phyloP scores from a whole-genome alignment of 1,140 invertebrate species.

The Eupristina koningsbergeri region DNA sequence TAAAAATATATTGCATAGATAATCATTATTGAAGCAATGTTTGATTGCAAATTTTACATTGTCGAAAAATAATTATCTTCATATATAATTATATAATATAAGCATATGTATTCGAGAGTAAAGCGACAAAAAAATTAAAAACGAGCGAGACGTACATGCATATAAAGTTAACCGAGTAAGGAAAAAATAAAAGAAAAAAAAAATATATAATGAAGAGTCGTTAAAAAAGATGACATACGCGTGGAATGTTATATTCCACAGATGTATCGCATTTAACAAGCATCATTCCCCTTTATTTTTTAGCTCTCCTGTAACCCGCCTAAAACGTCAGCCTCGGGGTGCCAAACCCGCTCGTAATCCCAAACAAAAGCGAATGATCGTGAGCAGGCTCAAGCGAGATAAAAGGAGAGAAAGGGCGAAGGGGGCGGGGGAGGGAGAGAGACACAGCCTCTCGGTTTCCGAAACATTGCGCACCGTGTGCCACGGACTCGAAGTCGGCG shows the following conservation, averaged over 20 bases:
- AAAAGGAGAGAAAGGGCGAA: background rate
- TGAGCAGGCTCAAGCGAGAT: too few relatives aligned
- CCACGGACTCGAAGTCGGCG: background rate
- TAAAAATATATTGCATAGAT: too few relatives aligned
- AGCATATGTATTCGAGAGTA: too few relatives aligned
- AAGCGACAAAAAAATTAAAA: too few relatives aligned
- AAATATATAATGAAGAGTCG: background rate
- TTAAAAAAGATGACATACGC: background rate
- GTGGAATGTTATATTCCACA: background rate
- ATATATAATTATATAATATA: too few relatives aligned
- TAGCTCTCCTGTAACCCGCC: background rate
- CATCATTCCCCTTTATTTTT: constrained; percentile 23
- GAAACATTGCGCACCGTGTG: constrained; percentile 5
- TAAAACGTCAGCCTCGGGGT: constrained; percentile 25
- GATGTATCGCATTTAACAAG: constrained; percentile 18
- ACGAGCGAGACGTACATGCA: too few relatives aligned
- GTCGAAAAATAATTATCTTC: too few relatives aligned
- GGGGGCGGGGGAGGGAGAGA: background rate
- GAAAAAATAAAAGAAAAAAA: too few relatives aligned
- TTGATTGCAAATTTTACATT: too few relatives aligned
- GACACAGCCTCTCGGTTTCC: constrained; percentile 6
- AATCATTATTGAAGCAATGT: too few relatives aligned
- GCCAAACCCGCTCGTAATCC: constrained; percentile 29
- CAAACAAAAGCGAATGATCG: constrained; percentile 41
- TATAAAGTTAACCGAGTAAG: too few relatives aligned